Percentiles rank a stretch among this genome's conserved stretches.
These are phyloP conservation scores for Himalopsyche kuldschensis DNA, from an alignment of 2,888 invertebrate species.

Conservation along the genomic window DNA sequence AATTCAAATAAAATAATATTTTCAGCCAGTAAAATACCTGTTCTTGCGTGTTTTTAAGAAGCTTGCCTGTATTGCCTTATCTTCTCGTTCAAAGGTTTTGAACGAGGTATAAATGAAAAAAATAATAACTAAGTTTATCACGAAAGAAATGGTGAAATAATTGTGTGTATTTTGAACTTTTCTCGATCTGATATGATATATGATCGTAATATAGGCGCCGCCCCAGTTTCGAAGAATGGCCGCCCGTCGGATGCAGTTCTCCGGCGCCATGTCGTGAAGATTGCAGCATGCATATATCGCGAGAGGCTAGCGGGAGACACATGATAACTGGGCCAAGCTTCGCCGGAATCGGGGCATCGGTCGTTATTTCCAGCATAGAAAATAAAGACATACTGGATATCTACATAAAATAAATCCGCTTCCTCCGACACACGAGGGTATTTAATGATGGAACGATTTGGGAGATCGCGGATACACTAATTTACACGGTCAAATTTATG, in stretches of 20 bases:
- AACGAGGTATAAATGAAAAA: no score
- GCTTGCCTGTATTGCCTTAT: no score
- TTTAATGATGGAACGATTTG: no score
- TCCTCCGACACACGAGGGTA: no score
- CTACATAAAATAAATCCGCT: no score
- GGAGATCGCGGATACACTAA: no score
- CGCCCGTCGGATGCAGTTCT: background rate
- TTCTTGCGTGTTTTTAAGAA: no score
- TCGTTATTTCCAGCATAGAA: background rate
- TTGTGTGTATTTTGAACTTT: background rate
- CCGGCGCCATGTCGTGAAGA: background rate
- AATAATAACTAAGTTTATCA: background rate
- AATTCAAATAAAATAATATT: no score
- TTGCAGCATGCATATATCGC: background rate
- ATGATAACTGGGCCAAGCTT: background rate
- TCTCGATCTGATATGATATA: background rate
- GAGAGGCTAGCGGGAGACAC: background rate
- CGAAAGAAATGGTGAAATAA: background rate
- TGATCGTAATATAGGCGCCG: background rate
- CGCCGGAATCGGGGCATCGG: background rate
- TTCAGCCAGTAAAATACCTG: no score
- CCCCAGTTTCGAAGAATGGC: background rate
- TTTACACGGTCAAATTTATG: no score
- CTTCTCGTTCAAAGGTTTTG: no score
- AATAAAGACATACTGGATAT: no score